Base-by-base conservation (phyloP, 2,113 vertebrate species). In the Sylvilagus bachmani region DNA sequence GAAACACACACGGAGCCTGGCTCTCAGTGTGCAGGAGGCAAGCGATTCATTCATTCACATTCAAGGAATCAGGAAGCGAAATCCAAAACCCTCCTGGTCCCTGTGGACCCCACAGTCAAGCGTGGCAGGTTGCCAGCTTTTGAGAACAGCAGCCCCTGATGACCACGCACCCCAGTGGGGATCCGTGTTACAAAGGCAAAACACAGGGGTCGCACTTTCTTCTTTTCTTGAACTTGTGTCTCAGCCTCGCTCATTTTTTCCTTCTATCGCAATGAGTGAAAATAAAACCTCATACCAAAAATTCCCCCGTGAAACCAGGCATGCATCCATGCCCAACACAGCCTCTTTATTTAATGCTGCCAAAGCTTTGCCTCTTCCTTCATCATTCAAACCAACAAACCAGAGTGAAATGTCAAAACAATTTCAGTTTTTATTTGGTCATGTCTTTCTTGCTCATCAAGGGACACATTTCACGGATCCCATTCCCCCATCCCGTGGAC, bases 301-400 rank as follows among this genome's bases (percentile, higher is more conserved):
- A 70, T 51, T 84, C 31, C 58, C 77, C 33, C 8, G 36, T 12
- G 58, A 71, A 86, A 93, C 49, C 29, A 2, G n/a, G 22, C 51
- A 2, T 55, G 44, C 44, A 44, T 44, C 5, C 0, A 79, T 84
- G 17, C 94, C 0, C 69, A 69, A 86, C 61, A 25, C 12, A 95
- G 62, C 38, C 95, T 95, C 71, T 95, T 94, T 75, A 90, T 6
- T 96, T 96, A 92, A 95, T 87, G 97, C 96, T 95, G 88, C 86
- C 96, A 44, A 38, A 95, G 89, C 69, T 90, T 96, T 74, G 92
- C 67, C 21, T 69, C 62, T 97, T 94, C 77, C 86, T 91, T 96
- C 91, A 95, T 93, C 97, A 96, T 96, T 86, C 88, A 97, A 97
- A 96, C 73, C 90, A 95, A 89, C 70, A 58, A 58, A 71, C 24